Evolutionary conservation across 2,113 vertebrate genomes (phyloP).

Genomic region (Chrysemys picta): DNA sequence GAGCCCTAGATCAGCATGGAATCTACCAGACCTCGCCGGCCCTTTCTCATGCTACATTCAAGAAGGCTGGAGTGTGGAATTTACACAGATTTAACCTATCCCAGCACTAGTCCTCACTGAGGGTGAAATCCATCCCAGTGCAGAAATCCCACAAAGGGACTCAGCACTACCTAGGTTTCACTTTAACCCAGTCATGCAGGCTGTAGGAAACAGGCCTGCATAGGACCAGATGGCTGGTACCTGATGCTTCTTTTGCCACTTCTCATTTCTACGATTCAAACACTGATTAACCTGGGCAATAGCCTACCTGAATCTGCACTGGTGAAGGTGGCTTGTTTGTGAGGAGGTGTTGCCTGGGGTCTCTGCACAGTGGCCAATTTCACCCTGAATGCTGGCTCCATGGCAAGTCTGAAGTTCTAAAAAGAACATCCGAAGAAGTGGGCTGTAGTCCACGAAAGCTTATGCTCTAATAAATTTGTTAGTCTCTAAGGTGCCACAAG

Average conservation of each 20-base stretch:
- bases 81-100: accelerated
- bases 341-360: neutral
- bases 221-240: neutral
- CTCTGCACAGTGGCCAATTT: neutral
- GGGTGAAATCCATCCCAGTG: neutral
- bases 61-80: neutral
- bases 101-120: neutral
- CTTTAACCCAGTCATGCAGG: neutral
- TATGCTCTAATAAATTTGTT: too few species aligned
- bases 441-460: too few species aligned
- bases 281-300: neutral
- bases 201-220: neutral
- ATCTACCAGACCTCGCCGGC: neutral
- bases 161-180: neutral
- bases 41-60: accelerated
- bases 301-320: neutral
- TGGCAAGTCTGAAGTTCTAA: neutral
- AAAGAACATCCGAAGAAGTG: too few species aligned
- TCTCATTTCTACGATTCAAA: accelerated
- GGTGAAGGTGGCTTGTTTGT: neutral
- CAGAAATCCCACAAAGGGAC: neutral
- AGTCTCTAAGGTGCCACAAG: too few species aligned
- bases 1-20: neutral
- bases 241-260: neutral
- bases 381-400: neutral